phyloP scores from a whole-genome alignment of 2,888 invertebrate species.

The Oegoconia quadripuncta region DNA sequence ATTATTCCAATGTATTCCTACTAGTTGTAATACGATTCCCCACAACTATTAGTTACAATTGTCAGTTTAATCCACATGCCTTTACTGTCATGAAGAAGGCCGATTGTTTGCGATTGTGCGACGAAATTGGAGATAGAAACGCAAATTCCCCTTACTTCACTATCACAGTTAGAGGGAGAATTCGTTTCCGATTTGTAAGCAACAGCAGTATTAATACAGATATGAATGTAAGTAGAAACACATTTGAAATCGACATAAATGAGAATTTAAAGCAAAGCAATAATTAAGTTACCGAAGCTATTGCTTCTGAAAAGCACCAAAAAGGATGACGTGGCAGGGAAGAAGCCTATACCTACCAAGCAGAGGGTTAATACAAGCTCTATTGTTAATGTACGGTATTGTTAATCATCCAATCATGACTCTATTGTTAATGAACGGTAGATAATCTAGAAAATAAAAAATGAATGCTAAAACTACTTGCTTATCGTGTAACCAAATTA shows the following conservation, averaged over 20 bases:
- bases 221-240: constrained; percentile 54
- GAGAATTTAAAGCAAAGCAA: not conserved
- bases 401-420: too few species aligned
- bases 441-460: too few species aligned
- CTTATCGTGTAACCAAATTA: too few species aligned
- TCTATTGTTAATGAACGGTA: too few species aligned
- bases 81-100: constrained; percentile 46
- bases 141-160: constrained; percentile 37
- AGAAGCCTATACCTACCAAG: too few species aligned
- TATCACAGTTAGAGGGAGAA: constrained; percentile 35
- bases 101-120: constrained; percentile 47
- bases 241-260: not conserved
- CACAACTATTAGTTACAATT: constrained; percentile 40
- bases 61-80: constrained; percentile 42
- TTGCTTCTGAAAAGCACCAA: too few species aligned
- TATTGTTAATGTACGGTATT: too few species aligned
- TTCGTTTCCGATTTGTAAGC: constrained; percentile 54
- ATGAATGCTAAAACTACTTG: too few species aligned
- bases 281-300: too few species aligned
- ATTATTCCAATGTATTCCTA: constrained; percentile 21
- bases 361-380: too few species aligned
- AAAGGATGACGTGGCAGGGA: too few species aligned
- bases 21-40: constrained; percentile 56
- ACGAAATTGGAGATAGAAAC: constrained; percentile 26
- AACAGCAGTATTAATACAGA: constrained; percentile 65